These are phyloP conservation scores for Miltochrista miniata DNA, from an alignment of 2,888 invertebrate species.

Conservation along the genomic window DNA sequence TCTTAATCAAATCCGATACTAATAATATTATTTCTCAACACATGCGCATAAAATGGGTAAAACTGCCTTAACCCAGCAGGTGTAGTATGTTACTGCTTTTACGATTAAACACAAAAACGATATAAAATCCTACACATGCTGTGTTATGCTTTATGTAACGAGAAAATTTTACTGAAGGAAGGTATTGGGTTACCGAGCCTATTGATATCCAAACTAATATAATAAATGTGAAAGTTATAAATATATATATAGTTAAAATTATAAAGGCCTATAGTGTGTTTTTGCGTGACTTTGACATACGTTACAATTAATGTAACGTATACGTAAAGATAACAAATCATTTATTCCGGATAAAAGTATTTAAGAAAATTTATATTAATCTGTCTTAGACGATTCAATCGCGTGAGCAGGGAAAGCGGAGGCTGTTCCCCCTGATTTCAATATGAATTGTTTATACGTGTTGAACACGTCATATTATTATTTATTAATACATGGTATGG, in stretches of 20 bases:
- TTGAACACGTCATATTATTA: no score
- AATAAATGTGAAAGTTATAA: no score
- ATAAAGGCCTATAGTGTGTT: slow-evolving; percentile 17
- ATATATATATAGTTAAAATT: no score
- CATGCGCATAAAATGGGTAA: slow-evolving; percentile 1
- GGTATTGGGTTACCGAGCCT: slow-evolving; percentile 10
- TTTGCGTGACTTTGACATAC: slow-evolving; percentile 3
- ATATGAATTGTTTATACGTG: no score
- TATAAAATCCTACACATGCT: slow-evolving; percentile 47
- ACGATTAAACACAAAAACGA: slow-evolving; percentile 53
- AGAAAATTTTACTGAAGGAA: slow-evolving; percentile 35
- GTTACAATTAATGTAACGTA: no score
- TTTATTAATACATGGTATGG: no score
- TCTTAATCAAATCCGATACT: not conserved
- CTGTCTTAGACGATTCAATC: no score
- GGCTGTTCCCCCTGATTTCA: no score
- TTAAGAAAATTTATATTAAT: no score
- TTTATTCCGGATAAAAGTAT: no score
- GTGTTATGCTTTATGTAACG: slow-evolving; percentile 43
- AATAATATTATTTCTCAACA: not conserved
- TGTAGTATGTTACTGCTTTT: slow-evolving; percentile 44
- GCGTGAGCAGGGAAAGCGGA: no score
- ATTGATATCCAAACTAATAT: slow-evolving; percentile 29
- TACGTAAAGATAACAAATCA: no score
- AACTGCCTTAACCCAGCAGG: slow-evolving; percentile 11